Base-by-base conservation (phyloP, 2,888 invertebrate genomes). In the Coleophora flavipennella region DNA sequence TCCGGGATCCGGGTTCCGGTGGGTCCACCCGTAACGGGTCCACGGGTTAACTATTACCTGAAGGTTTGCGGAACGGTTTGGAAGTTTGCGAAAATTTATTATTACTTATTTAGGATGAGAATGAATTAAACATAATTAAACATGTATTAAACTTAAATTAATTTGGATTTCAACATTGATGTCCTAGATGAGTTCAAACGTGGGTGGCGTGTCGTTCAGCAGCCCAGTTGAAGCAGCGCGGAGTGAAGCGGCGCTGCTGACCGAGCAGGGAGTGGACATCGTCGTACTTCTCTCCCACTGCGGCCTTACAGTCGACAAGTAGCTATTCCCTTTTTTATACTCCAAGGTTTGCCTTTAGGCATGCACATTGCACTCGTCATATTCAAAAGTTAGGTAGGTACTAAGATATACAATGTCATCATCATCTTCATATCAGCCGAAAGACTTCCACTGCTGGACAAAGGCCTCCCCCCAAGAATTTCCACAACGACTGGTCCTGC, bases 281-380 rank as follows among this genome's bases (percentile, higher is more conserved):
- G 91, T 94, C 39, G 88, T 95, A 46, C 92, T 92, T 1, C 66
- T 95, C 8, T 94, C 95, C 0, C 95, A 95, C 62, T 91, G 92
- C 46, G 95, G 95, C 2, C 86, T 92, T 38, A 76, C 84, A 2
- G 81, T 87, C n/a, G 92, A 92, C 55, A 73, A 85, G 78, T 85
- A 55, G 67, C 76, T 67, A 40, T 9, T 31, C 26, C 26, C 39
- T 41, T 44, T 38, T 41, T 34, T 20, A n/a, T n/a, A n/a, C n/a
- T n/a, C n/a, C n/a, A n/a, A n/a, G n/a, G n/a, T n/a, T n/a, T n/a
- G n/a, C n/a, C n/a, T n/a, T n/a, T n/a, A n/a, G n/a, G n/a, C n/a
- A n/a, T n/a, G n/a, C n/a, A n/a, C n/a, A n/a, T n/a, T n/a, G n/a
- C n/a, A n/a, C n/a, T n/a, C n/a, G n/a, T n/a, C n/a, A n/a, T n/a